phyloP scores from a whole-genome alignment of 2,888 invertebrate species.

The Lasioglossum oenotherae region DNA sequence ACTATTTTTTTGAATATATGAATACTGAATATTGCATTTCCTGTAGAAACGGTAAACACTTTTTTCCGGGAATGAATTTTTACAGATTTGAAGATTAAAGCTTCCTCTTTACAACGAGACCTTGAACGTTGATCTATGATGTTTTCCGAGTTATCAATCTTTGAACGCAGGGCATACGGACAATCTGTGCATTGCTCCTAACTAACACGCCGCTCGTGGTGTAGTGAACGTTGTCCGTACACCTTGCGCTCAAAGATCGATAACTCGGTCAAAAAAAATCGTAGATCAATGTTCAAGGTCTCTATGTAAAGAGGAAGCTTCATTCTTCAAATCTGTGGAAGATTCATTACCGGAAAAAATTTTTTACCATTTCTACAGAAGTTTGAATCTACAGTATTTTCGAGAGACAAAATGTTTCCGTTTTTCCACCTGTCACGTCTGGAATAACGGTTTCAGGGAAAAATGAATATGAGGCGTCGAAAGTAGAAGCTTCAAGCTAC shows the following conservation, averaged over 20 bases:
- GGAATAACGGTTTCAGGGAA: rapidly evolving
- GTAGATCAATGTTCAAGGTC: neutral
- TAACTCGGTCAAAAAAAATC: neutral
- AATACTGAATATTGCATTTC: neutral
- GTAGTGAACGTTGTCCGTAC: no score
- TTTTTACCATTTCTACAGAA: neutral
- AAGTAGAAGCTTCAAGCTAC: neutral
- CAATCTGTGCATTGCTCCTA: no score
- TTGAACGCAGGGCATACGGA: no score
- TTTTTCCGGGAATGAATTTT: neutral
- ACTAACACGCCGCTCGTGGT: neutral
- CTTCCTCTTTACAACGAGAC: neutral
- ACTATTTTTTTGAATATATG: no score
- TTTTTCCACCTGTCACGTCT: neutral
- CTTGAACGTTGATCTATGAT: neutral
- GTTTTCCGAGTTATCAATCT: neutral
- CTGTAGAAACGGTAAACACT: neutral
- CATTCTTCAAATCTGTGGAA: neutral
- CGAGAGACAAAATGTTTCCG: neutral
- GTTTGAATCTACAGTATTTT: neutral
- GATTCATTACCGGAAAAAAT: rapidly evolving
- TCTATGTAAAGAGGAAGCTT: neutral
- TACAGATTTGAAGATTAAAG: neutral
- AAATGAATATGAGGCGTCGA: rapidly evolving
- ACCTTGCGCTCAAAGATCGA: no score